A percentile compares a stretch with the other conserved stretches of the same genome.
Conservation (phyloP, 1,140 invertebrate species). For the Ditylenchus dipsaci region DNA sequence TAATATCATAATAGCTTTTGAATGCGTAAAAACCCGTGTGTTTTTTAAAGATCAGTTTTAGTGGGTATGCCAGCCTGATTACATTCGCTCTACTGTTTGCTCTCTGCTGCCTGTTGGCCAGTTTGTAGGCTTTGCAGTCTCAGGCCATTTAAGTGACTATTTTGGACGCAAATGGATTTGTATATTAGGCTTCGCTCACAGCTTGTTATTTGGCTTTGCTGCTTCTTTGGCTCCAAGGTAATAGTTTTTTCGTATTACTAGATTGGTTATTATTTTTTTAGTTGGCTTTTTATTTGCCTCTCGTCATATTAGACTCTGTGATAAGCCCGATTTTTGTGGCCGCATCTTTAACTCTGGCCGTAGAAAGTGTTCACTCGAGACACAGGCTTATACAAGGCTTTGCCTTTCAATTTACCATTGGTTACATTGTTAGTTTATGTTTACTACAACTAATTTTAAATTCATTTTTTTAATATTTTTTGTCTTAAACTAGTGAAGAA, state of each 20-base stretch:
- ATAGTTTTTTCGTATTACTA: no score
- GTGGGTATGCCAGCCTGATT: no score
- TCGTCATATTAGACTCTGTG: constrained; percentile 16
- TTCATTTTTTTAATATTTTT: no score
- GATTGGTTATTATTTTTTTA: no score
- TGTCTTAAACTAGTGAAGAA: no score
- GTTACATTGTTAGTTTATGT: constrained; percentile 33
- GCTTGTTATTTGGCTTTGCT: constrained; percentile 21
- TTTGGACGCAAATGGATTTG: constrained; percentile 37
- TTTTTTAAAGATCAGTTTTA: no score
- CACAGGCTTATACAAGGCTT: constrained; percentile 36
- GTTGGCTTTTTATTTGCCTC: constrained; percentile 23
- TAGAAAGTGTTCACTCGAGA: constrained; percentile 34
- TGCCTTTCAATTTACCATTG: constrained; percentile 32
- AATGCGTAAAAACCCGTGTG: no score
- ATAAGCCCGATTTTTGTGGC: constrained; percentile 13
- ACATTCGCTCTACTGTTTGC: constrained; percentile 19
- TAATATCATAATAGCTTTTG: no score
- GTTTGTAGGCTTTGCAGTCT: constrained; percentile 20
- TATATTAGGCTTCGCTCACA: constrained; percentile 12
- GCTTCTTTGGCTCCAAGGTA: constrained; percentile 21
- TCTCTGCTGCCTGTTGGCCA: constrained; percentile 23
- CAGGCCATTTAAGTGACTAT: constrained; percentile 31
- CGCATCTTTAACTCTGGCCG: constrained; percentile 30
- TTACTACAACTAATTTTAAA: no score